Conservation (phyloP, 2,888 invertebrate genomes). For the Xylota sylvarum region DNA sequence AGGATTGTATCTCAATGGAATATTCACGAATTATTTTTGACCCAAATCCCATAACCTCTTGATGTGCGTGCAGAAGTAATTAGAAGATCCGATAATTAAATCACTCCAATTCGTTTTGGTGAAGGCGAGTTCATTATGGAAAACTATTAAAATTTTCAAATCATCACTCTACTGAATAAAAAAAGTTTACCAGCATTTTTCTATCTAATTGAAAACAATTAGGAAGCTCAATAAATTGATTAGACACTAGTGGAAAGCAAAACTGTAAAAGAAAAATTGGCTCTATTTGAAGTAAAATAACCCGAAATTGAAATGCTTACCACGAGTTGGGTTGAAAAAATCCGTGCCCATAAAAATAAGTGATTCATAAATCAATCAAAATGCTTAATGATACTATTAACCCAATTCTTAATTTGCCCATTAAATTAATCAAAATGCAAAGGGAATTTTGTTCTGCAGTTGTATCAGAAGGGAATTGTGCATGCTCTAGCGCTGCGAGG, state of each 20-base stretch:
- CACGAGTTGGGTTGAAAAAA: constrained; percentile 20
- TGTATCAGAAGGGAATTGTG: not conserved
- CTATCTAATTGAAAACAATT: constrained; percentile 31
- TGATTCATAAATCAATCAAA: constrained; percentile 58
- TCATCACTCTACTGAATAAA: not conserved
- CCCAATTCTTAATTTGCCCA: constrained; percentile 28
- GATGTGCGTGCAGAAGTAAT: constrained; percentile 3
- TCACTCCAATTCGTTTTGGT: constrained; percentile 1
- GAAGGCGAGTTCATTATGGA: not conserved
- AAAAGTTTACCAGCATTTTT: not conserved
- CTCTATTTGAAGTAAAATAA: not conserved
- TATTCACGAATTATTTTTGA: not conserved
- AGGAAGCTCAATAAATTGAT: constrained; percentile 29
- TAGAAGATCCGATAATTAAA: constrained; percentile 14
- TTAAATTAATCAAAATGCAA: constrained; percentile 47
- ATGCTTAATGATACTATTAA: constrained; percentile 48
- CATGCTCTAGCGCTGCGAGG: constrained; percentile 19
- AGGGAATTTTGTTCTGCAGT: constrained; percentile 14
- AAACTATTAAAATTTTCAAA: constrained; percentile 25
- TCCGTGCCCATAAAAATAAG: constrained; percentile 37
- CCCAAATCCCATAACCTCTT: constrained; percentile 9
- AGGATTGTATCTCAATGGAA: no score
- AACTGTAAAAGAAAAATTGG: constrained; percentile 15
- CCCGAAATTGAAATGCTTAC: constrained; percentile 18
- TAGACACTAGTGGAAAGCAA: constrained; percentile 4